Evolutionary conservation across 23 tunicate genomes (phyloP).

Genomic region (Styela plicata): DNA sequence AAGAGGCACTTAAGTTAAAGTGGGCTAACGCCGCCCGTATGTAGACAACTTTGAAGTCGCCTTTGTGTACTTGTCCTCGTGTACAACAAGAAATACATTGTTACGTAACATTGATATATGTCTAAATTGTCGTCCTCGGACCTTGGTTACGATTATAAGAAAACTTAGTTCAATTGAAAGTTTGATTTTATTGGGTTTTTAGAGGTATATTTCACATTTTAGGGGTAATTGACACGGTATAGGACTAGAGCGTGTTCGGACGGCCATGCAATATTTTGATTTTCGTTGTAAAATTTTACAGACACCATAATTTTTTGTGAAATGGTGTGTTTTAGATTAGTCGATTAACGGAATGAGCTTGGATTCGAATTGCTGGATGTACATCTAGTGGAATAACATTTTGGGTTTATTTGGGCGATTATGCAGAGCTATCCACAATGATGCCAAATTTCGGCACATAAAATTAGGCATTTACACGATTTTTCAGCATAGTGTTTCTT

Average conservation of each 20-base stretch:
- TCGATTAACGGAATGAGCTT: too few relatives aligned
- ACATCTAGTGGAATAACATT: too few relatives aligned
- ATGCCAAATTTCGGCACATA: too few relatives aligned
- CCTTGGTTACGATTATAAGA: not conserved
- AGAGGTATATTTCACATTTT: not conserved
- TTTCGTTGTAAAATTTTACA: too few relatives aligned
- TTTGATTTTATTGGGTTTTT: not conserved
- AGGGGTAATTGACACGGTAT: not conserved
- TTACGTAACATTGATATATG: not conserved
- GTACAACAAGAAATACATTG: not conserved
- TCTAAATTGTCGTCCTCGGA: not conserved
- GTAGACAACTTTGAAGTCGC: not conserved
- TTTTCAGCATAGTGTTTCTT: too few relatives aligned
- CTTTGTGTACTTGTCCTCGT: not conserved
- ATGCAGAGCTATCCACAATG: too few relatives aligned
- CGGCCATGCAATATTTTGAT: not conserved
- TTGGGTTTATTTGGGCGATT: too few relatives aligned
- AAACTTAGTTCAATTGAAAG: too few relatives aligned
- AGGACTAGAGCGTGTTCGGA: not conserved
- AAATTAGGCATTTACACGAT: too few relatives aligned
- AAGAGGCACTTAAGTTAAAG: not conserved
- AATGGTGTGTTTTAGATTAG: too few relatives aligned
- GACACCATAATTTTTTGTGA: too few relatives aligned
- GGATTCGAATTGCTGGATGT: too few relatives aligned
- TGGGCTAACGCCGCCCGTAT: not conserved